Base-by-base conservation (phyloP, 2,888 invertebrate species). In the Xestia c-nigrum region DNA sequence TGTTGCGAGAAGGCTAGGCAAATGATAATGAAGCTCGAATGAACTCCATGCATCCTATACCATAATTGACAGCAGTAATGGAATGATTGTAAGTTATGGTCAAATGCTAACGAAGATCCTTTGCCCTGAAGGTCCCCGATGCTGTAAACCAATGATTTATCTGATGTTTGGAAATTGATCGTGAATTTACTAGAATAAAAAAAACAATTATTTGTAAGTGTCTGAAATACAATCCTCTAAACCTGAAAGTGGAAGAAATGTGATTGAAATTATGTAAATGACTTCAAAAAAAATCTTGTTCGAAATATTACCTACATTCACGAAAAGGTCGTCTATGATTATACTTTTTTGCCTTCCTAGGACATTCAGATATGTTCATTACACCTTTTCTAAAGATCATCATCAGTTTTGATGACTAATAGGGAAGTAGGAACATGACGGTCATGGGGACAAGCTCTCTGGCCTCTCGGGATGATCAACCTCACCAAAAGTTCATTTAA, bases 151-250 rank as follows among this genome's bases (percentile, higher is more conserved):
- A 63, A 57, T 50, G 21, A 76, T 63, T 55, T 24, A 70, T 50
- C 67, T 63, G 31, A 66, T 70, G n/a, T 61, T 43, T 31, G 12
- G 40, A 12, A 46, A 47, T 75, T 43, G 55, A 46, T 57, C 10
- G 68, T 73, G 9, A 74, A 67, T 81, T 70, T 64, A 74, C 67
- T 67, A 12, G 24, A 24, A 67, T 19, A 59, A 52, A 74, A n/a
- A 46, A 81, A 74, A 74, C 64, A 67, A 50, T 50, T 14, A n/a
- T 43, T 50, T 31, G 5, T 72, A 6, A n/a, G n/a, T n/a, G n/a
- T 10, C 9, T 19, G 10, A 38, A 59, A 19, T 16, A 38, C 5
- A 59, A 59, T 59, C 31, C 9, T 21, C 10, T 40, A 43, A 43
- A 43, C 14, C 21, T 12, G 6, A 43, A 52, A 71, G 12, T n/a